phyloP scores from a whole-genome alignment of 2,113 vertebrate genomes.

The Pterocles orientalis region DNA sequence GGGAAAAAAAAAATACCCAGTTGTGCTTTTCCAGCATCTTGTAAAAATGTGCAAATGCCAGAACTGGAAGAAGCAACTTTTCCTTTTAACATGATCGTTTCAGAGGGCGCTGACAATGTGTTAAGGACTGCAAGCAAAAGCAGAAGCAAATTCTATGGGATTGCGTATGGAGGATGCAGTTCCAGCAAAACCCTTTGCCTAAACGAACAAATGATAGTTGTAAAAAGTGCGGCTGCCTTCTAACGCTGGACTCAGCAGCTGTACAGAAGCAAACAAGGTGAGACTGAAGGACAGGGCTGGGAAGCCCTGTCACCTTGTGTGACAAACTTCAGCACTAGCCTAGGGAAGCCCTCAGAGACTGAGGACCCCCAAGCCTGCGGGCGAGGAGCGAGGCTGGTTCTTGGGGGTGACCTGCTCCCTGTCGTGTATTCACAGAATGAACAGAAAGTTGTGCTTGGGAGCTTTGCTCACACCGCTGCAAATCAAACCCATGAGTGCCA shows the following conservation, averaged over 20 bases:
- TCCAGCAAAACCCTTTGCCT: neutral
- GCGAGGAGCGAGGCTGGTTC: neutral
- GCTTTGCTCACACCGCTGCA: neutral
- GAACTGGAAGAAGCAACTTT: slow-evolving; percentile 25
- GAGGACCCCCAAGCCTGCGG: neutral
- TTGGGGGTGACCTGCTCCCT: neutral
- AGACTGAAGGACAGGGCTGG: neutral
- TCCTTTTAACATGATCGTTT: neutral
- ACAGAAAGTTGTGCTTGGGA: neutral
- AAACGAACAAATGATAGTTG: neutral
- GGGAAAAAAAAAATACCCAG: neutral
- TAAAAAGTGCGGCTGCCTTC: neutral
- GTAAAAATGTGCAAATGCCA: slow-evolving; percentile 33
- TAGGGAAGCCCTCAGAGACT: neutral
- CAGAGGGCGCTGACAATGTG: neutral
- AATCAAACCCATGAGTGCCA: neutral
- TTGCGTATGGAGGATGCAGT: neutral
- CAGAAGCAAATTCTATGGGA: neutral
- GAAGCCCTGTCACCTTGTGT: neutral
- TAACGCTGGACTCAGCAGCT: neutral
- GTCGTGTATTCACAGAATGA: neutral
- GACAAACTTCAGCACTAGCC: neutral
- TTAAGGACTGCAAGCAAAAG: neutral
- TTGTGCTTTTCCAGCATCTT: neutral
- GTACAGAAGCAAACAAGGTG: neutral